Evolutionary conservation across 2,113 vertebrate genomes (phyloP).

Genomic region (Bucco capensis): DNA sequence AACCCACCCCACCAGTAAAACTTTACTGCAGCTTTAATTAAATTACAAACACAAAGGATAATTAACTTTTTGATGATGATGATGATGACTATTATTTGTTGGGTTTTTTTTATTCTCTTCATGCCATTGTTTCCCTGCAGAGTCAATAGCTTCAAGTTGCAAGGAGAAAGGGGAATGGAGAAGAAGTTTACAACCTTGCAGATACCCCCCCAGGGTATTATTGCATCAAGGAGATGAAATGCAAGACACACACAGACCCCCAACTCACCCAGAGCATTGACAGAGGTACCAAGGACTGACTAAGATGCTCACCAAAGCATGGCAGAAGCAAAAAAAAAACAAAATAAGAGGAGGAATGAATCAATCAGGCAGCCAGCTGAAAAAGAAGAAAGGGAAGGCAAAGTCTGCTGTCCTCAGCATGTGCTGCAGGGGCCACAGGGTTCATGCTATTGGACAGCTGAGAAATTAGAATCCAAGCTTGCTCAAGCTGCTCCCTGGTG

Average conservation of each 20-base stretch:
- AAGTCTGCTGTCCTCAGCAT: not conserved
- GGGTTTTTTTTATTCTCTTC: constrained; percentile 86
- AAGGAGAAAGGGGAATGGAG: constrained; percentile 68
- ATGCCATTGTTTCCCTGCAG: constrained; percentile 78
- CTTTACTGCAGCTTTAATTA: constrained; percentile 88
- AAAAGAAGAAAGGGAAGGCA: constrained; percentile 40
- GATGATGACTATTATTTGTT: constrained; percentile 55
- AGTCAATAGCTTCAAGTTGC: constrained; percentile 80
- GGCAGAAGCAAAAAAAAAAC: constrained; percentile 3
- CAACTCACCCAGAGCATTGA: not conserved
- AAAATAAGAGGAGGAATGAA: constrained; percentile 14
- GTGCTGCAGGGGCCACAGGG: not conserved
- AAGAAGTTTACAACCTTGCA: constrained; percentile 69
- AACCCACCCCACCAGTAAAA: too few species aligned
- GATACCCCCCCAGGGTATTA: constrained; percentile 9
- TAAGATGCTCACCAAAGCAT: constrained; percentile 18
- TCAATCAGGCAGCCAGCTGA: constrained; percentile 41
- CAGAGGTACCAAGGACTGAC: not conserved
- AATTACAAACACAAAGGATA: constrained; percentile 90
- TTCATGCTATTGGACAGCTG: not conserved
- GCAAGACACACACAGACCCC: not conserved
- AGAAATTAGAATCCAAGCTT: constrained; percentile 33
- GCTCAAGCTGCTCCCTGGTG: not conserved
- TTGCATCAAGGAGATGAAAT: constrained; percentile 18
- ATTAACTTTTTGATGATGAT: constrained; percentile 86